These are phyloP conservation scores for Danionella dracula DNA, from an alignment of 2,797 vertebrate genomes.

Conservation along the genomic window DNA sequence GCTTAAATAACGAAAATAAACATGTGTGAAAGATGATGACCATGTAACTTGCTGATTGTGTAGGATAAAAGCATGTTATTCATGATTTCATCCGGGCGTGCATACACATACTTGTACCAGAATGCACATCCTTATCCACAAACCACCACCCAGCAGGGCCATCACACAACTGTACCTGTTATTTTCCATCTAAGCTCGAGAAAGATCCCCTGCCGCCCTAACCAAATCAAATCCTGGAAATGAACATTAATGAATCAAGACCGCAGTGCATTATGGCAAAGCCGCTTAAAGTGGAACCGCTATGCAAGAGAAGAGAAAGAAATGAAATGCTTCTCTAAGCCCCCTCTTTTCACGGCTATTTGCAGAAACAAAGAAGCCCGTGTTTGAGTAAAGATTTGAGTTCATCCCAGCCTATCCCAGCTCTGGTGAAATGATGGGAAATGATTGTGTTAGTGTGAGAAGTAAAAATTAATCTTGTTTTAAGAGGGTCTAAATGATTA, in stretches of 20 bases:
- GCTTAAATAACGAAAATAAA: neutral
- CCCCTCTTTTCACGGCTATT: conserved; percentile 52
- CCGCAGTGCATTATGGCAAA: conserved; percentile 45
- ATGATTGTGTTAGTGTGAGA: conserved; percentile 29
- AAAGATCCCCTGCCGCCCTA: conserved; percentile 62
- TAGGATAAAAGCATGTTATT: too few species aligned
- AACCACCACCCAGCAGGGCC: conserved; percentile 35
- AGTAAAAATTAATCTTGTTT: neutral
- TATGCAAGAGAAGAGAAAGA: conserved; percentile 56
- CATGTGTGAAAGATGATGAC: neutral
- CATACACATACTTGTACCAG: conserved; percentile 1
- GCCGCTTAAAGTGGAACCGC: conserved; percentile 52
- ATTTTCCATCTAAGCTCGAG: conserved; percentile 29
- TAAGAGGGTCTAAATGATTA: conserved; percentile 12
- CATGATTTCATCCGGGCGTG: too few species aligned
- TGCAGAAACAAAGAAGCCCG: conserved; percentile 51
- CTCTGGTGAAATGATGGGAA: conserved; percentile 30
- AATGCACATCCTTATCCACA: conserved; percentile 10
- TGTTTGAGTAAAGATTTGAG: conserved; percentile 45
- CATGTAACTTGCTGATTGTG: neutral
- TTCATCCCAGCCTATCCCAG: conserved; percentile 29
- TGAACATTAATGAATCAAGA: conserved; percentile 54
- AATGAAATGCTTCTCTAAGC: conserved; percentile 53
- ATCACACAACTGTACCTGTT: conserved; percentile 45
- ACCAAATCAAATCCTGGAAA: conserved; percentile 66